Evolutionary conservation across 92 coral and sea anemone species (phyloP), one percentile per base, ranked within the genome.

Genomic region (Porites divaricata): DNA sequence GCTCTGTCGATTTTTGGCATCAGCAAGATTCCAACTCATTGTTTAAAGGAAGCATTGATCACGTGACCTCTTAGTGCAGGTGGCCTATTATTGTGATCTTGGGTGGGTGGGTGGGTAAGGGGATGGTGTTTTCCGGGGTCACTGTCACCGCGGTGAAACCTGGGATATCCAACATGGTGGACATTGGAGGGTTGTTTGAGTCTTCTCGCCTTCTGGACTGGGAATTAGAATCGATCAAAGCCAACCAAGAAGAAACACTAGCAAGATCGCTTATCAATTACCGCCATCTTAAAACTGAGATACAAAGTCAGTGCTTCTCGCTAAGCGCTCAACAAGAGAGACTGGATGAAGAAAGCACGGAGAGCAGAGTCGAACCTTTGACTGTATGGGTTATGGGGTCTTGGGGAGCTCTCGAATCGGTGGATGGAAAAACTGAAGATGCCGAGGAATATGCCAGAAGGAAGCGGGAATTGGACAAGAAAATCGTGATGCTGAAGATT

Each of bases 311-410:
- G 56, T 86, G 92, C 45, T 90, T 87, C n/a, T 76, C 88, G 61
- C 63, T 90, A 2, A 89, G 98, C 49, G 83, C 91, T 0, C 98
- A 91, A 24, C 95, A 94, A 67, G 98, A 94, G 64, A 63, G 88
- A 8, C 72, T 91, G 8, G 98, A 91, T 70, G 93, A 88, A 70
- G 90, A 87, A 10, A 80, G 89, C 70, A 52, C 86, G 65, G 90
- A 87, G 11, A 80, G 89, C 75, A 52, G 77, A 20, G 76, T 62
- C 0, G 95, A 89, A n/a, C 84, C 90, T 10, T 76, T 88, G 24
- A 85, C 95, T 10, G 95, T 94, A 2, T 92, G 93, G 91, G 90
- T 91, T 1, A 94, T 94, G 98, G 93, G 98, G 0, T 89, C 98
- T 1, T 94, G 98, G 98, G 98, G 93, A 21, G 98, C 95, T 0